Evolutionary conservation across 2,888 invertebrate genomes (phyloP).

Genomic region (Archips xylosteana): DNA sequence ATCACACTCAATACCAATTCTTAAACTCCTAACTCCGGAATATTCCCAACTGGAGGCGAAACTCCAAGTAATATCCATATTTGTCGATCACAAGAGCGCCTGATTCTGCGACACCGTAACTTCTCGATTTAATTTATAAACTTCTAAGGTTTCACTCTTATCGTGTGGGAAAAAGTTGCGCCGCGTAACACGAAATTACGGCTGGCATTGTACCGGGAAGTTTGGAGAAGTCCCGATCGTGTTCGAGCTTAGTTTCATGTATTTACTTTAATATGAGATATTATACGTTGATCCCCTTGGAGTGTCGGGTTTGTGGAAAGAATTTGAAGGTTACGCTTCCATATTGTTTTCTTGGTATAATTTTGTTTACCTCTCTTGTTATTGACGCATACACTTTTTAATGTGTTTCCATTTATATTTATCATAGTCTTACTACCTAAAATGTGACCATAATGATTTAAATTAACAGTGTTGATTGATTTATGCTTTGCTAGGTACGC

Average conservation of each 20-base stretch:
- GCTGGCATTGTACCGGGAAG: slow-evolving; percentile 44
- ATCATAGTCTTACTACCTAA: too few relatives aligned
- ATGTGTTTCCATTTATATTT: too few relatives aligned
- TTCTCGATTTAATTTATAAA: slow-evolving; percentile 82
- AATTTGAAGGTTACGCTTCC: background rate
- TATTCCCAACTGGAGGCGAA: slow-evolving; percentile 52
- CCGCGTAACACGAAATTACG: slow-evolving; percentile 40
- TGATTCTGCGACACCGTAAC: slow-evolving; percentile 73
- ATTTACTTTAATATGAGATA: slow-evolving; percentile 30
- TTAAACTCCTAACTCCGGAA: slow-evolving; percentile 39
- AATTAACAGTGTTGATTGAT: too few relatives aligned
- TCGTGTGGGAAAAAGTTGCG: slow-evolving; percentile 48
- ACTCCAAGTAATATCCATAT: slow-evolving; percentile 65
- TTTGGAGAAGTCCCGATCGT: slow-evolving; percentile 50
- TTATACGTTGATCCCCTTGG: background rate
- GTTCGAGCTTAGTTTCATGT: slow-evolving; percentile 33
- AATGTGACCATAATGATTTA: too few relatives aligned
- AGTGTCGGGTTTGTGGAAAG: background rate
- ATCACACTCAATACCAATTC: slow-evolving; percentile 34
- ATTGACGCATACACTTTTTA: too few relatives aligned
- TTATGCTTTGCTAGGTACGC: too few relatives aligned
- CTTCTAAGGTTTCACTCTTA: slow-evolving; percentile 78
- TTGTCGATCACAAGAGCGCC: slow-evolving; percentile 68
- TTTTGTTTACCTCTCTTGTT: too few relatives aligned
- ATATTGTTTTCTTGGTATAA: background rate